Evolutionary conservation across 1,140 invertebrate species (phyloP).

Genomic region (Philotrypesis tridentata): DNA sequence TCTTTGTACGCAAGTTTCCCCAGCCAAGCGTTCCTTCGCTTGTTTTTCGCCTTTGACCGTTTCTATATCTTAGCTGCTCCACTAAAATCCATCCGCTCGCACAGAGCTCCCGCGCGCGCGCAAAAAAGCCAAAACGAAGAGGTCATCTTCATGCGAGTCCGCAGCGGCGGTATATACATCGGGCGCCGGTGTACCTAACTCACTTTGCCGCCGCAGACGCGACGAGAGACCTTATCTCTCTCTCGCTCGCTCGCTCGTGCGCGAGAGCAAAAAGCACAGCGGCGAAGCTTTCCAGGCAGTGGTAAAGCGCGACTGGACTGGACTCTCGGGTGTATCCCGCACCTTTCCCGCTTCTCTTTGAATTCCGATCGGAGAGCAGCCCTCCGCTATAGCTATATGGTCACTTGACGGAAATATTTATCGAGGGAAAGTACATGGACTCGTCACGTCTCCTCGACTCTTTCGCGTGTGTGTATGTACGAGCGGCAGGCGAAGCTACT

Average conservation of each 20-base stretch:
- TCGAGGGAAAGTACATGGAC: slow-evolving; percentile 63
- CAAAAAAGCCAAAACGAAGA: not conserved
- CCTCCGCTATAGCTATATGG: too few relatives aligned
- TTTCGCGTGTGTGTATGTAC: not conserved
- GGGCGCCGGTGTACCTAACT: not conserved
- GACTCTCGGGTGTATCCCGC: too few relatives aligned
- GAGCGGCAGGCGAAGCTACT: not conserved
- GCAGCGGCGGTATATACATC: not conserved
- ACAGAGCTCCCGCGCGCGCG: not conserved
- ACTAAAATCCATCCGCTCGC: not conserved
- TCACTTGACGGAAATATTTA: slow-evolving; percentile 74
- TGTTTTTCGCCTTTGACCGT: slow-evolving; percentile 19
- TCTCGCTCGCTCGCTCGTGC: too few relatives aligned
- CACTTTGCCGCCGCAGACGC: not conserved
- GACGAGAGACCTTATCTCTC: not conserved
- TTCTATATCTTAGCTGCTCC: not conserved
- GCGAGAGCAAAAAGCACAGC: not conserved
- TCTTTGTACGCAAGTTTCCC: slow-evolving; percentile 4
- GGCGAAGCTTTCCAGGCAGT: too few relatives aligned
- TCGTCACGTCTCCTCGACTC: slow-evolving; percentile 47
- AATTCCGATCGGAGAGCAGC: slow-evolving; percentile 56
- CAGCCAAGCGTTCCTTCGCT: slow-evolving; percentile 8
- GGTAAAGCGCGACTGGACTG: slow-evolving; percentile 53
- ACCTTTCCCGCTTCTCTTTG: slow-evolving; percentile 70
- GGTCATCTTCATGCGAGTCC: not conserved